Conservation (phyloP, 2,113 vertebrate species). For the Dunckerocampus dactyliophorus region DNA sequence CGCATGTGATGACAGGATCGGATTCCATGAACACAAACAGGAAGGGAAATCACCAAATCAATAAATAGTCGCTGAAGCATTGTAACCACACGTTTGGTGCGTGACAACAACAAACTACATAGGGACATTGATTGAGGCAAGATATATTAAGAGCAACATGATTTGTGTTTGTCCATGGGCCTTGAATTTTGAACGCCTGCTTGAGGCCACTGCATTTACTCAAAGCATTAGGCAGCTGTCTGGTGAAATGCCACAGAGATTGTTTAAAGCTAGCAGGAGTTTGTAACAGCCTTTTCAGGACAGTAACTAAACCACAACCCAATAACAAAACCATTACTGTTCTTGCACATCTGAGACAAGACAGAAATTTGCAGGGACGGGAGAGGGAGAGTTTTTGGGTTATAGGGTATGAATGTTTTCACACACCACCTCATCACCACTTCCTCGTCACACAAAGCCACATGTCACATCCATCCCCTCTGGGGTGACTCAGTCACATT, state of each 20-base stretch:
- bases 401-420: constrained; percentile 41
- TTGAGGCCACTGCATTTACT: constrained; percentile 53
- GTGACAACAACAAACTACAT: constrained; percentile 33
- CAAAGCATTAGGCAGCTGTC: constrained; percentile 51
- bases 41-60: constrained; percentile 6
- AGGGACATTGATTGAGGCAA: constrained; percentile 27
- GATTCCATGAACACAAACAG: constrained; percentile 3
- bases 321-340: constrained; percentile 64
- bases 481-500: constrained; percentile 59
- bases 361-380: constrained; percentile 33
- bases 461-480: constrained; percentile 58
- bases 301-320: constrained; percentile 61
- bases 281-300: constrained; percentile 55
- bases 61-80: not conserved
- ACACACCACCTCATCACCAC: constrained; percentile 62
- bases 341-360: constrained; percentile 41
- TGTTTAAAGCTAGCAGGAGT: constrained; percentile 30
- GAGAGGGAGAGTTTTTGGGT: constrained; percentile 33
- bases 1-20: not conserved
- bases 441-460: constrained; percentile 55
- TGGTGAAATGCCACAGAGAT: constrained; percentile 32
- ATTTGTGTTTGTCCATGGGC: constrained; percentile 28
- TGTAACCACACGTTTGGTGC: constrained; percentile 12
- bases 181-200: constrained; percentile 50
- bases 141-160: constrained; percentile 18